Evolutionary conservation across 2,113 vertebrate species (phyloP).

Genomic region (Athene cunicularia): DNA sequence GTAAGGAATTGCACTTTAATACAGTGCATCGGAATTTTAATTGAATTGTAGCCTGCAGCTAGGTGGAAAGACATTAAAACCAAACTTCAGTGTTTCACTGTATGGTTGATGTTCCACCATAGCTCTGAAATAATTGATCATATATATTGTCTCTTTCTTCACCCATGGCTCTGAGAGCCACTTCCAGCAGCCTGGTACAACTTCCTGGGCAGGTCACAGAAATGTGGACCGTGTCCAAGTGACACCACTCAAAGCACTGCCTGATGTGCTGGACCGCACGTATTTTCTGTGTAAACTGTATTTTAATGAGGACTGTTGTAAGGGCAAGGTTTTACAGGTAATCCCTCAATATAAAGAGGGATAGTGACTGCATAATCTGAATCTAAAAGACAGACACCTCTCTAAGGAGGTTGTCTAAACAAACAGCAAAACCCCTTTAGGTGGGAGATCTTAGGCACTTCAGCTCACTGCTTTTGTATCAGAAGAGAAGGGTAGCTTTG

Average conservation of each 20-base stretch:
- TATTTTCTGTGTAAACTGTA: background rate
- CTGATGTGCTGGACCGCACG: background rate
- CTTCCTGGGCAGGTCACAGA: background rate
- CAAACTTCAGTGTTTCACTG: constrained; percentile 4
- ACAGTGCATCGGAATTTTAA: constrained; percentile 50
- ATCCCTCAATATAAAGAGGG: background rate
- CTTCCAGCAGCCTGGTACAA: background rate
- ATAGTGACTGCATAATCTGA: background rate
- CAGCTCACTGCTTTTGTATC: background rate
- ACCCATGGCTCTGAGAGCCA: background rate
- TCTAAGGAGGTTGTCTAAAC: background rate
- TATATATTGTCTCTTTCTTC: background rate
- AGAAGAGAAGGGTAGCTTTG: background rate
- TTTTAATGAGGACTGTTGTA: background rate
- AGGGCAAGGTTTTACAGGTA: background rate
- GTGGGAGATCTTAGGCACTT: background rate
- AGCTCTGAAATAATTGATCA: constrained; percentile 34
- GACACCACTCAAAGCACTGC: background rate
- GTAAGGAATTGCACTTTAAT: background rate
- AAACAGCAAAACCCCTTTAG: background rate
- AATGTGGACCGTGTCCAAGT: fast-evolving
- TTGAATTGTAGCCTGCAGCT: constrained; percentile 46
- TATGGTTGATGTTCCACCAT: background rate
- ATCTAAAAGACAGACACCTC: background rate
- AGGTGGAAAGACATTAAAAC: constrained; percentile 58